phyloP scores from a whole-genome alignment of 2,113 vertebrate genomes.

The Microcebus murinus region DNA sequence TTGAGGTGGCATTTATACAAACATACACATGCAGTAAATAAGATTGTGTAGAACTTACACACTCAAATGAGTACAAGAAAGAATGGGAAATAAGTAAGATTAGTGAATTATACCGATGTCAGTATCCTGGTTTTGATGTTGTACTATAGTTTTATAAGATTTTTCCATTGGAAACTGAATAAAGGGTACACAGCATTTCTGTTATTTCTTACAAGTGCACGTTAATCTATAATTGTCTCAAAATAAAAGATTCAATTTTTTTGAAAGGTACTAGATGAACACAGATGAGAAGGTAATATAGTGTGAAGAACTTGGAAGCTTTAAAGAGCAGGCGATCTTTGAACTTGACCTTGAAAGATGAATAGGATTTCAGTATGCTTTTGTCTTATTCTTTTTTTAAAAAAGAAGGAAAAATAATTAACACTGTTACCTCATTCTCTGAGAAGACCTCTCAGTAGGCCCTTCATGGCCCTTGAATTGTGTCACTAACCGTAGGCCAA shows the following conservation, averaged over 20 bases:
- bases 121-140: background rate
- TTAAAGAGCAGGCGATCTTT: constrained; percentile 11
- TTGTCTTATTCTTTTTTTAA: background rate
- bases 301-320: background rate
- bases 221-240: background rate
- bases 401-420: background rate
- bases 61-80: background rate
- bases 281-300: background rate
- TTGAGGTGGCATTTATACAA: background rate
- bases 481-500: background rate
- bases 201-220: background rate
- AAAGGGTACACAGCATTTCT: background rate
- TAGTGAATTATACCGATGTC: background rate
- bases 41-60: background rate
- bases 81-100: background rate
- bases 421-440: background rate
- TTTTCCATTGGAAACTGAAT: background rate
- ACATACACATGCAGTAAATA: background rate
- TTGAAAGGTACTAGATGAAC: background rate
- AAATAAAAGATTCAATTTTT: background rate
- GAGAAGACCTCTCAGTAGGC: background rate
- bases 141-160: background rate
- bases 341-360: constrained; percentile 25
- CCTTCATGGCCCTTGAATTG: background rate
- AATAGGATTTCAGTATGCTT: background rate